phyloP scores from a whole-genome alignment of 2,797 vertebrate genomes.

The Anableps anableps region DNA sequence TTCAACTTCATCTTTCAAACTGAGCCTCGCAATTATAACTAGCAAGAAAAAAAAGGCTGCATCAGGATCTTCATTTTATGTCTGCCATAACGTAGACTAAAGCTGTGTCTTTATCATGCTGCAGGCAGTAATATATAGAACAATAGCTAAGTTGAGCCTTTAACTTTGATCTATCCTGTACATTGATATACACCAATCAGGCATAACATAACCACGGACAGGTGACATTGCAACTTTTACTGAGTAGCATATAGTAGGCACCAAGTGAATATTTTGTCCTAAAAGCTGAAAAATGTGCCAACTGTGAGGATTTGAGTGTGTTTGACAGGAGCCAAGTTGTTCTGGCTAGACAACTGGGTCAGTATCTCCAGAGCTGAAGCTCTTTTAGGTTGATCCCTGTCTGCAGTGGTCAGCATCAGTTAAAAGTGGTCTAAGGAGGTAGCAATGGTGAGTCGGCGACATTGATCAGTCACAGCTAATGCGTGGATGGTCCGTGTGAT shows the following conservation, averaged over 20 bases:
- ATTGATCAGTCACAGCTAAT: not conserved
- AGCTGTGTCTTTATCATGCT: conserved; percentile 22
- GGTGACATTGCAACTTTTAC: not conserved
- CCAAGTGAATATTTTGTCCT: not conserved
- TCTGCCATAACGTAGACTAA: conserved; percentile 12
- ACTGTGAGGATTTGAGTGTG: not conserved
- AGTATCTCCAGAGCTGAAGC: not conserved
- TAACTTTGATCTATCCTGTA: conserved; percentile 29
- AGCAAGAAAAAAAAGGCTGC: conserved; percentile 2
- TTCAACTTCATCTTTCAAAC: not conserved
- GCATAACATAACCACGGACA: not conserved
- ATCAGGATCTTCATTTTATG: conserved; percentile 16
- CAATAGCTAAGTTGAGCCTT: conserved; percentile 20
- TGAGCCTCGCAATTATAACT: conserved; percentile 2
- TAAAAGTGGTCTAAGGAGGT: not conserved
- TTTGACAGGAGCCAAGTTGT: not conserved
- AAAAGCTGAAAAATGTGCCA: not conserved
- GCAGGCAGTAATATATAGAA: conserved; percentile 13
- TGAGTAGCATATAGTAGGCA: too few species aligned
- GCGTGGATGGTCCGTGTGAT: not conserved
- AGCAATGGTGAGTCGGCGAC: not conserved
- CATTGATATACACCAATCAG: conserved; percentile 10
- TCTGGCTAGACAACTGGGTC: not conserved
- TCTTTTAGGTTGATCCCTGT: not conserved
- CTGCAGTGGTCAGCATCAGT: not conserved